A percentile compares a stretch with the other conserved stretches of the same genome.
These are phyloP conservation scores for Reticulitermes speratus DNA, from an alignment of 1,140 invertebrate genomes.

Conservation along the genomic window DNA sequence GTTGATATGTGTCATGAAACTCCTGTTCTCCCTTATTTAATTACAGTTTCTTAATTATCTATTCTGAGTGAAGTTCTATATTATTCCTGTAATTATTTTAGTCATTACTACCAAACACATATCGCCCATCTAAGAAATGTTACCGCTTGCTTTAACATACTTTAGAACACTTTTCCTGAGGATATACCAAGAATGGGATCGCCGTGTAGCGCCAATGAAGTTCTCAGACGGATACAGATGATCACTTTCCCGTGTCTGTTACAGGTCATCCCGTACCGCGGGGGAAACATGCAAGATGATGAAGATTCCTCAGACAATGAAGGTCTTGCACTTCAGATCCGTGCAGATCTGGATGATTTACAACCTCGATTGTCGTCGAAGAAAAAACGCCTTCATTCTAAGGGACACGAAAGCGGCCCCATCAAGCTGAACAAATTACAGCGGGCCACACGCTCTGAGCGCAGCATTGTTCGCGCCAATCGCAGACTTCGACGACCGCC, in stretches of 20 bases:
- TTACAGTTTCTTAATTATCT: no score
- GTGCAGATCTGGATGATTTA: slow-evolving; percentile 36
- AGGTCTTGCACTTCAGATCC: slow-evolving; percentile 40
- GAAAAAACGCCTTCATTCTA: neutral
- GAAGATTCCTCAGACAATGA: slow-evolving; percentile 36
- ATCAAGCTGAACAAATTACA: neutral
- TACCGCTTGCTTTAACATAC: no score
- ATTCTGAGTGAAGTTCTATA: no score
- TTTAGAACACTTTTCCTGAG: no score
- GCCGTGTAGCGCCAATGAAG: no score
- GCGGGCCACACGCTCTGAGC: slow-evolving; percentile 27
- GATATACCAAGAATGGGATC: no score
- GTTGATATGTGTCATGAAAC: no score
- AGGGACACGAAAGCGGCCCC: neutral
- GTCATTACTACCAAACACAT: no score
- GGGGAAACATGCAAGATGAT: neutral
- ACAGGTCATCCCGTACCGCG: slow-evolving; percentile 23
- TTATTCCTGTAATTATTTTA: no score
- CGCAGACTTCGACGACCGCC: slow-evolving; percentile 28
- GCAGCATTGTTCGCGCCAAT: slow-evolving; percentile 33
- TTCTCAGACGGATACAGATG: no score
- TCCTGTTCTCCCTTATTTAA: no score
- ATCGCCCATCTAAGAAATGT: no score
- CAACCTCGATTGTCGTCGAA: neutral
- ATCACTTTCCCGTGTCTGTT: neutral